Evolutionary conservation across 2,888 invertebrate species (phyloP).

Genomic region (Lycia hirtaria): DNA sequence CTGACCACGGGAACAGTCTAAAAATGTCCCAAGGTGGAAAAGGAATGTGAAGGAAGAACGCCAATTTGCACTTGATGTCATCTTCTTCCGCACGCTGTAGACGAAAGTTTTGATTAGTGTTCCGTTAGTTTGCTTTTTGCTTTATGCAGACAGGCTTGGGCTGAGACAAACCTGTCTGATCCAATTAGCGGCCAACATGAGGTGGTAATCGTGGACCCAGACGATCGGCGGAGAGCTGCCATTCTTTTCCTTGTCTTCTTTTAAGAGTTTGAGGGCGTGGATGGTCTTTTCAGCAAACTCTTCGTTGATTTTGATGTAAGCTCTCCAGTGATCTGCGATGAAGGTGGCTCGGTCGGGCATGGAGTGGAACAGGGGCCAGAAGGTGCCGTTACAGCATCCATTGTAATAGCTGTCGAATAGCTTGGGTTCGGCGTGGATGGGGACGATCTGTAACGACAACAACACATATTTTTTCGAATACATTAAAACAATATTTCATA

Average conservation of each 20-base stretch:
- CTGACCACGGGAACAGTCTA: conserved; percentile 96
- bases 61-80: conserved; percentile 91
- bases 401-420: conserved; percentile 95
- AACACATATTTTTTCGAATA: too few relatives aligned
- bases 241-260: conserved; percentile 76
- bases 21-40: conserved; percentile 98
- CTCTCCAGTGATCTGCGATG: conserved; percentile 92
- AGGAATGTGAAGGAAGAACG: conserved; percentile 97
- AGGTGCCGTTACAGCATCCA: conserved; percentile 96
- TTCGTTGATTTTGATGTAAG: conserved; percentile 92
- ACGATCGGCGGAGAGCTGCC: conserved; percentile 88
- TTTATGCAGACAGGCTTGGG: conserved; percentile 4
- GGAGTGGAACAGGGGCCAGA: conserved; percentile 97
- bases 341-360: conserved; percentile 96
- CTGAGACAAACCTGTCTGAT: conserved; percentile 88
- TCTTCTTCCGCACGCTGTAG: conserved; percentile 90
- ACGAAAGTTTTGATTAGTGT: conserved; percentile 39
- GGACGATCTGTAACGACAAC: conserved; percentile 88
- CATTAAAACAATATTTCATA: not conserved
- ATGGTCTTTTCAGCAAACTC: conserved; percentile 93
- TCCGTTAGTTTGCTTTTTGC: conserved; percentile 3
- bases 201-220: conserved; percentile 98
- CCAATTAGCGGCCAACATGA: conserved; percentile 96
- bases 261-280: conserved; percentile 86
- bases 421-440: conserved; percentile 90